A percentile compares a stretch with the other conserved stretches of the same genome.
Conservation (phyloP, 1,140 invertebrate species). For the Sminthurinus signatus region DNA sequence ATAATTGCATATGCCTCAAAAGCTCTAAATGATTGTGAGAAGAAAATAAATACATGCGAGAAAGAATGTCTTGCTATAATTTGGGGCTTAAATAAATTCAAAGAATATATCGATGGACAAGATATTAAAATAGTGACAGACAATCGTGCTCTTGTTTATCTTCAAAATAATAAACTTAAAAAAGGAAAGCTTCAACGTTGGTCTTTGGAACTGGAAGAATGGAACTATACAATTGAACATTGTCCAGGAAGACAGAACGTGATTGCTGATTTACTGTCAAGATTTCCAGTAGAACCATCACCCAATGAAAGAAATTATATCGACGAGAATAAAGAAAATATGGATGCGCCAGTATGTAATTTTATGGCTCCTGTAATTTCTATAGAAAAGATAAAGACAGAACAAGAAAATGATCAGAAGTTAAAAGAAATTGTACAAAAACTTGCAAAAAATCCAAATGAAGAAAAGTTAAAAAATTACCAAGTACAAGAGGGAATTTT, state of each 20-base stretch:
- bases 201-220: conserved; percentile 34
- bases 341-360: too few relatives aligned
- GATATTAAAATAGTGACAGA: conserved; percentile 27
- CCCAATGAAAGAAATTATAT: conserved; percentile 7
- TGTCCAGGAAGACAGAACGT: conserved; percentile 42
- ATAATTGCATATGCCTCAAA: conserved; percentile 15
- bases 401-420: background rate
- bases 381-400: background rate
- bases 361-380: background rate
- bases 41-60: conserved; percentile 7
- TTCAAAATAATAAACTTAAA: conserved; percentile 11
- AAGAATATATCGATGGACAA: conserved; percentile 20
- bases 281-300: conserved; percentile 34
- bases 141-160: conserved; percentile 17
- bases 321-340: conserved; percentile 11
- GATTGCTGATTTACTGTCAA: conserved; percentile 21
- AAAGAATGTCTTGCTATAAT: conserved; percentile 27
- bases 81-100: conserved; percentile 27
- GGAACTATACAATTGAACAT: conserved; percentile 37
- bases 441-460: too few relatives aligned
- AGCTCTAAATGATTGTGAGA: conserved; percentile 15
- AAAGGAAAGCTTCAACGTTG: conserved; percentile 30
- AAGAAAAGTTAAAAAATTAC: background rate
- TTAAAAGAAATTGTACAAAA: too few relatives aligned
- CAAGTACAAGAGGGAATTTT: background rate